A percentile compares a stretch with the other conserved stretches of the same genome.
Conservation (phyloP, 2,888 invertebrate species). For the Dicranocentrus wangi region DNA sequence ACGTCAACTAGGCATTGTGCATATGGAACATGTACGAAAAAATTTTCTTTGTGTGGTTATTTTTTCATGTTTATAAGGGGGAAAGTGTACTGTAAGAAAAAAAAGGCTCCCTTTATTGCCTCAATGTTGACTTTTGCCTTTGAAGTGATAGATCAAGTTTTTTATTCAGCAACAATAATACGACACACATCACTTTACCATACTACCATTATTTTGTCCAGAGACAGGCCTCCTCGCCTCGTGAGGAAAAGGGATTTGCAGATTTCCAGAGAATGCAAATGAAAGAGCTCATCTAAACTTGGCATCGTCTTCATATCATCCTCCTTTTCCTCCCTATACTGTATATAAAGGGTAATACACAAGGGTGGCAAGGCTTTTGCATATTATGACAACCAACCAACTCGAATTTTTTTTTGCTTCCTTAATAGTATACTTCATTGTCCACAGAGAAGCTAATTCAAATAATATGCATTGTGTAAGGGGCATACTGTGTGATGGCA, state of each 20-base stretch:
- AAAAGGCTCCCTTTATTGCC: conserved; percentile 49
- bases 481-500: neutral
- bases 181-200: conserved; percentile 43
- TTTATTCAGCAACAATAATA: conserved; percentile 39
- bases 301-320: neutral
- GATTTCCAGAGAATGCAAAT: conserved; percentile 16
- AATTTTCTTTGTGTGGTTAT: conserved; percentile 25
- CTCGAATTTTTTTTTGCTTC: neutral
- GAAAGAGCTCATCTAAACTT: conserved; percentile 13
- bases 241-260: neutral
- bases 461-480: conserved; percentile 9
- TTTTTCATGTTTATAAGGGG: conserved; percentile 2
- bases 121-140: conserved; percentile 57
- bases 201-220: conserved; percentile 20
- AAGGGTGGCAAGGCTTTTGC: neutral
- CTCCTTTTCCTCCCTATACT: neutral
- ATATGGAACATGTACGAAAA: conserved; percentile 11
- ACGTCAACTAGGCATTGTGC: neutral
- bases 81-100: conserved; percentile 13
- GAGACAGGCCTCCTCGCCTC: conserved; percentile 1
- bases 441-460: conserved; percentile 24
- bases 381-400: conserved; percentile 4
- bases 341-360: neutral
- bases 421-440: neutral
- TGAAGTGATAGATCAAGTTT: conserved; percentile 62